Evolutionary conservation across 23 tunicate genomes (phyloP), one percentile per base, ranked within the genome.

Genomic region (Diplosoma virens): DNA sequence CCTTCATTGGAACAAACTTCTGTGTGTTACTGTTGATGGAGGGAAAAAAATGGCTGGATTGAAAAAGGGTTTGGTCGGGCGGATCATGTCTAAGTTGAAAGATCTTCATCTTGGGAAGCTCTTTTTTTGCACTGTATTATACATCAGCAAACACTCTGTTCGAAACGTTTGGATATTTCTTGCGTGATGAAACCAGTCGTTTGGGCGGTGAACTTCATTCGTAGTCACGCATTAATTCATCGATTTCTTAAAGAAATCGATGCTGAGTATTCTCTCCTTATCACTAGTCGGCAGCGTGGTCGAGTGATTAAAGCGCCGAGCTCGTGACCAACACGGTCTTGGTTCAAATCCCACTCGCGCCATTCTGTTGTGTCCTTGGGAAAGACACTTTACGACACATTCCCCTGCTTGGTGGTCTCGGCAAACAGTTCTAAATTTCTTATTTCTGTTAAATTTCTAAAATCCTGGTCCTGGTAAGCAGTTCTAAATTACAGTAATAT

Each of bases 61-160:
- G 71, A 81, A 69, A 30, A 69, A 67, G 77, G 85, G 85, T 50
- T 32, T 81, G 86, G 70, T 71, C 41, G 79, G 79, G 71, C 86
- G 69, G 70, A 71, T 81, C 78, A 71, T 41, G 56, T 67, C 71
- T 50, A 71, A 71, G 79, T 71, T 71, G 79, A 70, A 81, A 81
- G 86, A 71, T 18, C 85, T 80, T 80, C 78, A 80, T 65, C 83
- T 78, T 52, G 18, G 77, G 0, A 67, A 66, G 65, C 56, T 30
- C 84, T 79, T 9, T 72, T 48, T 72, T 72, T 72, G 23, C 53
- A 72, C 20, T 47, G 78, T 27, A 48, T 72, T 72, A 72, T 48
- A 47, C 78, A 72, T 72, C 78, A 72, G 78, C 78, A 72, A 72
- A 61, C 78, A 72, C 78, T 72, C 78, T 72, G 78, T 72, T 78